These are phyloP conservation scores for Tachina grossa DNA, from an alignment of 2,888 invertebrate genomes.

Conservation along the genomic window DNA sequence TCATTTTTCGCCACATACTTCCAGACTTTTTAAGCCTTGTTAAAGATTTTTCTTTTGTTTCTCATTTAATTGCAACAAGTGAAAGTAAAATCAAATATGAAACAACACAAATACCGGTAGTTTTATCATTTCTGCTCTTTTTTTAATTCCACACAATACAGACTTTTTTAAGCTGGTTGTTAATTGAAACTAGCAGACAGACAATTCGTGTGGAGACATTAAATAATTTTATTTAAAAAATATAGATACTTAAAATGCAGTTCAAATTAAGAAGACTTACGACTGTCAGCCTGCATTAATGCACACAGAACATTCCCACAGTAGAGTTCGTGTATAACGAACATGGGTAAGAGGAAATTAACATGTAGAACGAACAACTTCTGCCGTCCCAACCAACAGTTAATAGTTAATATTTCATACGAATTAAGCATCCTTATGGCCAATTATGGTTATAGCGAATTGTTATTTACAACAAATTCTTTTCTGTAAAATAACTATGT, in stretches of 20 bases:
- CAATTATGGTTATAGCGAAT: no score
- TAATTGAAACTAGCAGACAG: not conserved
- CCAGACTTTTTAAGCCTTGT: conserved; percentile 22
- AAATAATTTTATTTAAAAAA: not conserved
- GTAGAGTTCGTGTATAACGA: no score
- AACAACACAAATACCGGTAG: conserved; percentile 64
- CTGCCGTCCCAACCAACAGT: no score
- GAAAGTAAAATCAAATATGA: conserved; percentile 63
- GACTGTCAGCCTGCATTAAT: no score
- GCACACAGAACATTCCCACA: no score
- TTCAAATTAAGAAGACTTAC: no score
- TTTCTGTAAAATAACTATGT: no score
- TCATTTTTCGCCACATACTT: conserved; percentile 18
- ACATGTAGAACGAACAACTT: no score
- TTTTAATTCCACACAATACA: not conserved
- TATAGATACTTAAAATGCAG: not conserved
- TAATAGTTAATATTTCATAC: no score
- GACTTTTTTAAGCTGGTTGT: not conserved
- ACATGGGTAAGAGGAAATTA: no score
- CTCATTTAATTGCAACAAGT: conserved; percentile 70
- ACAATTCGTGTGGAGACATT: not conserved
- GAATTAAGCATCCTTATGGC: no score
- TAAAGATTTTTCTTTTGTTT: conserved; percentile 59
- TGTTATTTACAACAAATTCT: no score
- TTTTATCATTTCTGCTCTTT: conserved; percentile 38